Percentiles rank a stretch among this genome's conserved stretches.
These are phyloP conservation scores for Campoletis sonorensis DNA, from an alignment of 1,140 invertebrate genomes.

Conservation along the genomic window DNA sequence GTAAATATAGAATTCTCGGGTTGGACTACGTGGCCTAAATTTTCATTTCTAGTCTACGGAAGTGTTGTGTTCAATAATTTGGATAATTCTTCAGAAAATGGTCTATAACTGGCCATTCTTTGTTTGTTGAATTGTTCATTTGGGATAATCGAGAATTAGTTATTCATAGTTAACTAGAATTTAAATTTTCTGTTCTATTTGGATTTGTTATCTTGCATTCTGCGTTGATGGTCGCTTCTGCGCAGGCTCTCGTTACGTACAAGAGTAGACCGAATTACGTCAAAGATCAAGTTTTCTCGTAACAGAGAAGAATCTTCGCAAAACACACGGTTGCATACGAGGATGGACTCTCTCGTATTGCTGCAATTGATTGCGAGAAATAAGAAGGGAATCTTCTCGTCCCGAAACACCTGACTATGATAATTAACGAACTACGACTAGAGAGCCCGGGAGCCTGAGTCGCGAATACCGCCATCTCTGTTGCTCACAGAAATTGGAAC, in stretches of 20 bases:
- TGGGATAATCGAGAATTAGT: no score
- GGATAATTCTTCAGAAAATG: background rate
- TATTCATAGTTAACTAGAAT: background rate
- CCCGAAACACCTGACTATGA: constrained; percentile 20
- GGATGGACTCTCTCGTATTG: background rate
- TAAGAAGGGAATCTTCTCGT: constrained; percentile 22
- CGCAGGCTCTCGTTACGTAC: background rate
- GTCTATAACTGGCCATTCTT: no score
- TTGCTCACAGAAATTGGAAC: background rate
- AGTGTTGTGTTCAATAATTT: background rate
- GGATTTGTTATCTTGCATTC: background rate
- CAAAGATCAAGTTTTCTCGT: constrained; percentile 12
- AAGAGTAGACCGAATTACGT: background rate
- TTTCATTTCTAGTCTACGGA: no score
- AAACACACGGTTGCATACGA: background rate
- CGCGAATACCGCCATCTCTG: background rate
- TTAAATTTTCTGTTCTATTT: background rate
- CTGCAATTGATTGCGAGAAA: constrained; percentile 24
- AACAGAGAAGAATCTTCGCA: constrained; percentile 11
- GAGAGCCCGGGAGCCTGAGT: background rate
- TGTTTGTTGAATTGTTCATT: no score
- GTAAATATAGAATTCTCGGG: no score
- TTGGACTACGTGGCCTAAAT: no score
- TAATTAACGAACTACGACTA: constrained; percentile 11
- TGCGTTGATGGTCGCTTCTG: background rate